Percentiles rank a stretch among this genome's conserved stretches.
Conservation (phyloP, 1,140 invertebrate genomes). For the Metopolophium dirhodum region DNA sequence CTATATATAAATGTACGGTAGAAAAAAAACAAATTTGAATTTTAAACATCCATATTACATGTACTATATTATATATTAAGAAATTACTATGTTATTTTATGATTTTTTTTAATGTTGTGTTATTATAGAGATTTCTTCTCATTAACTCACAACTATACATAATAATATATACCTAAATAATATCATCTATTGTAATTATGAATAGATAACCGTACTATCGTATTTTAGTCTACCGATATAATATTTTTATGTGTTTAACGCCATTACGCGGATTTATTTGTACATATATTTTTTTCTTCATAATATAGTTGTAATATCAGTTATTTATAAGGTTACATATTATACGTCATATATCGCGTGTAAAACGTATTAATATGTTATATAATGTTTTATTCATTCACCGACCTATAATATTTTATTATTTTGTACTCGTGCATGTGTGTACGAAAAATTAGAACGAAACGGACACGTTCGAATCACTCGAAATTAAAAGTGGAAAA, state of each 20-base stretch:
- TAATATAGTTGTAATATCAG: background rate
- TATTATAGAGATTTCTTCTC: background rate
- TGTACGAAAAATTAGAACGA: background rate
- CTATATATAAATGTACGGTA: background rate
- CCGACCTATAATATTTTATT: background rate
- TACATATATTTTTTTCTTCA: background rate
- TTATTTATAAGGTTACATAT: background rate
- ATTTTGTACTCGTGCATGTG: background rate
- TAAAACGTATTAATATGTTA: background rate
- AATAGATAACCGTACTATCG: background rate
- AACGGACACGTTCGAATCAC: background rate
- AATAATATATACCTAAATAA: background rate
- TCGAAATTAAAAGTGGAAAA: background rate
- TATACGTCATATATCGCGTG: too few species aligned
- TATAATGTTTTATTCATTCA: background rate
- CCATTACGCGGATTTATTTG: background rate
- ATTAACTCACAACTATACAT: background rate
- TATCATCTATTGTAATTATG: background rate
- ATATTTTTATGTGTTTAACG: background rate
- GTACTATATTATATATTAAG: background rate
- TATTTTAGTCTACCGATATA: background rate
- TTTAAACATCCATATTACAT: background rate
- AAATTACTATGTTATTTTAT: background rate
- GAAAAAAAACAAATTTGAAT: background rate
- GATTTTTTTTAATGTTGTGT: background rate